Evolutionary conservation across 2,888 invertebrate genomes (phyloP).

Genomic region (Epistrophella euchroma): DNA sequence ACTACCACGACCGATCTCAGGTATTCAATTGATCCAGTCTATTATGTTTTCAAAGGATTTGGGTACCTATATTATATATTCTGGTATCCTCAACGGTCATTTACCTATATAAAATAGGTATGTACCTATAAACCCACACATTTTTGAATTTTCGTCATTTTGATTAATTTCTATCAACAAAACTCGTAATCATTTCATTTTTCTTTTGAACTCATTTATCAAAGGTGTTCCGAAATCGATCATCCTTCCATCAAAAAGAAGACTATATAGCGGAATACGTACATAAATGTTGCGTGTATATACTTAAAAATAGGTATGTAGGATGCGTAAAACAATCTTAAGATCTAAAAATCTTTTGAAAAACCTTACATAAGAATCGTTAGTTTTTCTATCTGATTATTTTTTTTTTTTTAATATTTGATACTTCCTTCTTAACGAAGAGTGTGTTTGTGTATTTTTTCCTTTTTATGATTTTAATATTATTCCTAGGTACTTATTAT

Average conservation of each 20-base stretch:
- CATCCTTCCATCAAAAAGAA: slow-evolving; percentile 65
- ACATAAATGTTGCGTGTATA: too few relatives aligned
- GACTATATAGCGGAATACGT: too few relatives aligned
- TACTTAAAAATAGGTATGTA: slow-evolving; percentile 28
- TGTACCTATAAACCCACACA: background rate
- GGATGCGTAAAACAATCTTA: slow-evolving; percentile 43
- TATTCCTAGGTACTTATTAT: slow-evolving; percentile 51
- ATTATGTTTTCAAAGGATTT: slow-evolving; percentile 48
- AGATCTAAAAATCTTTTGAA: slow-evolving; percentile 36
- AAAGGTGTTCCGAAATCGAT: slow-evolving; percentile 69
- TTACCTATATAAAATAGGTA: background rate
- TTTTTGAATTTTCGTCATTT: slow-evolving; percentile 42
- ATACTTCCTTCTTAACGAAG: slow-evolving; percentile 67
- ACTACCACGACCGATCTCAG: too few relatives aligned
- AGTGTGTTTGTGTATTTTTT: slow-evolving; percentile 29
- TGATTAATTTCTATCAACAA: slow-evolving; percentile 68
- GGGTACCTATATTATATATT: background rate
- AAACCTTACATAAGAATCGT: slow-evolving; percentile 43
- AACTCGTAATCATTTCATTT: slow-evolving; percentile 36
- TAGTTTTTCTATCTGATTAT: slow-evolving; percentile 63
- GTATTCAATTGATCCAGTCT: background rate
- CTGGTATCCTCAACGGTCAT: slow-evolving; percentile 9
- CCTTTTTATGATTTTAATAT: slow-evolving; percentile 30
- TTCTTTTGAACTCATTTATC: slow-evolving; percentile 49
- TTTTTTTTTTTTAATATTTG: slow-evolving; percentile 36